These are phyloP conservation scores for Orthonevra nobilis DNA, from an alignment of 2,888 invertebrate species.

Conservation along the genomic window DNA sequence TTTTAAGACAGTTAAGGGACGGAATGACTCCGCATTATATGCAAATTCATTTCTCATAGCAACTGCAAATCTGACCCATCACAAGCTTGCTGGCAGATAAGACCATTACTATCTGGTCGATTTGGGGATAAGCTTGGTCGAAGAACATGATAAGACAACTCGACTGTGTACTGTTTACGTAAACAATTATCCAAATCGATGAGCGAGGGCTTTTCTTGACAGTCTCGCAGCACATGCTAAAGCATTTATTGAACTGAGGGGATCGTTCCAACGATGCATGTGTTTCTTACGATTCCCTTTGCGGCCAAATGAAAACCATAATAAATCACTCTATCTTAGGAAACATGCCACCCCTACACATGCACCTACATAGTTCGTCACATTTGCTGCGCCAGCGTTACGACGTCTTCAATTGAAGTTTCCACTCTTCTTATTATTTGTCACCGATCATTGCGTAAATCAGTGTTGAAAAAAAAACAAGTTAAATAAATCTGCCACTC, in stretches of 20 bases:
- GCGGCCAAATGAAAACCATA: not conserved
- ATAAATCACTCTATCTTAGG: conserved; percentile 42
- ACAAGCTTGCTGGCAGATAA: conserved; percentile 17
- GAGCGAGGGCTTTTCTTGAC: not conserved
- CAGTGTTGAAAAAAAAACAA: conserved; percentile 52
- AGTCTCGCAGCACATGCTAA: not conserved
- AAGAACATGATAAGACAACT: conserved; percentile 14
- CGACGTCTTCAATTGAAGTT: conserved; percentile 40
- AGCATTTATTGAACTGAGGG: not conserved
- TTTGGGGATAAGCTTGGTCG: conserved; percentile 18
- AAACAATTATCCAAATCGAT: not conserved
- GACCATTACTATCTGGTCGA: conserved; percentile 3
- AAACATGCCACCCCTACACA: conserved; percentile 14
- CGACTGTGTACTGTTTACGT: conserved; percentile 6
- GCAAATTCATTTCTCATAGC: too few species aligned
- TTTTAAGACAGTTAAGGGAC: too few species aligned
- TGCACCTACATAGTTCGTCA: not conserved
- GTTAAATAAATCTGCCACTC: conserved; percentile 29
- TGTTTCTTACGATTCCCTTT: not conserved
- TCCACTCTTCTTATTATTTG: conserved; percentile 27
- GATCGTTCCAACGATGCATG: too few species aligned
- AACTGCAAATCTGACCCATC: conserved; percentile 4
- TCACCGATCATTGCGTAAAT: conserved; percentile 57
- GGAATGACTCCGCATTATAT: too few species aligned
- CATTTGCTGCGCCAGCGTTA: not conserved